Evolutionary conservation across 2,113 vertebrate genomes (phyloP).

Genomic region (Chauna torquata): DNA sequence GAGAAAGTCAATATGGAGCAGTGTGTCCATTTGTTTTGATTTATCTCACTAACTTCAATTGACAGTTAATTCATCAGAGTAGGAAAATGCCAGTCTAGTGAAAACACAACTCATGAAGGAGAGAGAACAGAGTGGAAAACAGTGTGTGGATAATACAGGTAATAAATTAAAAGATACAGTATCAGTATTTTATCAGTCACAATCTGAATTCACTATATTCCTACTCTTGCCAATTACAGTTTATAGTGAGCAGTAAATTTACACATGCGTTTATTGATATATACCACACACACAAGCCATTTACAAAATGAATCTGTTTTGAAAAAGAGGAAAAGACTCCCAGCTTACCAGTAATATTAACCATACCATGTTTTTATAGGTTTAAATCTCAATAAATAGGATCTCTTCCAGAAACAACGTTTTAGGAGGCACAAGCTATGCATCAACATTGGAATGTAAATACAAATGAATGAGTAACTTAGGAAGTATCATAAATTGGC

Average conservation of each 20-base stretch:
- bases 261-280: background rate
- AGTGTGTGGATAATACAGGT: constrained; percentile 60
- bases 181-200: constrained; percentile 50
- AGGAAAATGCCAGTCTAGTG: constrained; percentile 70
- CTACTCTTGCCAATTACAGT: constrained; percentile 16
- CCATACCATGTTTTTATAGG: background rate
- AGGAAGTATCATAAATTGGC: too few relatives aligned
- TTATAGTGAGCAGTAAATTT: background rate
- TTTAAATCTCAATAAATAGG: background rate
- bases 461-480: too few relatives aligned
- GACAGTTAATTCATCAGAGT: constrained; percentile 81
- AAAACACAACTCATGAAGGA: constrained; percentile 49
- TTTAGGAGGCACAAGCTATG: too few relatives aligned
- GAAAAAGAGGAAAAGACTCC: background rate
- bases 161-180: constrained; percentile 70
- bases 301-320: constrained; percentile 1
- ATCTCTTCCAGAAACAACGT: background rate
- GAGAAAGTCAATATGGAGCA: constrained; percentile 79
- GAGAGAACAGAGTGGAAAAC: constrained; percentile 21
- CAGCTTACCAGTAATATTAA: background rate
- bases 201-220: background rate
- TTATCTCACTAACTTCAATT: constrained; percentile 83
- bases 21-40: constrained; percentile 82
- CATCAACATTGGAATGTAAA: background rate
- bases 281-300: background rate